These are phyloP conservation scores for Conchocele bisecta DNA, from an alignment of 2,888 invertebrate genomes.

Conservation along the genomic window DNA sequence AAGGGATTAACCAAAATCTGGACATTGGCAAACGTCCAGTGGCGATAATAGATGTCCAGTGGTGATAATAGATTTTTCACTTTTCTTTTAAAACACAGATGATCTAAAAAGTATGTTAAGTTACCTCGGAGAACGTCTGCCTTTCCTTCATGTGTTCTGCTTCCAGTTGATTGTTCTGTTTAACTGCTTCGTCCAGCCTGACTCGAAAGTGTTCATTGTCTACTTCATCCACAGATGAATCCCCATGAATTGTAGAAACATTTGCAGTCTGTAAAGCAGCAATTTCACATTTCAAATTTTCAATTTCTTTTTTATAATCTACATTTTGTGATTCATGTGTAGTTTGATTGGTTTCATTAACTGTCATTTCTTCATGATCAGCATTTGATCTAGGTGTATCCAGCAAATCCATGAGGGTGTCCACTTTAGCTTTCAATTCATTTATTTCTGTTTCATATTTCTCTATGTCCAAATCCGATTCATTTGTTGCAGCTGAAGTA, in stretches of 20 bases:
- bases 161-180: conserved; percentile 23
- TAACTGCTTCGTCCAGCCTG: conserved; percentile 1
- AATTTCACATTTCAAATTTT: neutral
- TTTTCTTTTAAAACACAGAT: no score
- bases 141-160: conserved; percentile 31
- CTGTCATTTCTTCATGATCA: conserved; percentile 2
- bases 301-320: neutral
- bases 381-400: conserved; percentile 16
- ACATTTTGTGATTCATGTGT: neutral
- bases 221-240: neutral
- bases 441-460: conserved; percentile 23
- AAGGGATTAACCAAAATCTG: no score
- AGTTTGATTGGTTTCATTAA: neutral
- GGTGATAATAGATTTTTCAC: no score
- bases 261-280: neutral
- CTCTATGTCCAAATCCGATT: no score
- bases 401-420: conserved; percentile 16
- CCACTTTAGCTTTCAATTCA: conserved; percentile 25
- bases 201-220: neutral
- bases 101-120: no score
- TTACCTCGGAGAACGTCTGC: conserved; percentile 9
- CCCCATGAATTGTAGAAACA: neutral
- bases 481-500: neutral
- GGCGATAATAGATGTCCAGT: no score
- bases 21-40: no score